Evolutionary conservation across 2,888 invertebrate genomes (phyloP).

Genomic region (Coenonympha glycerion): DNA sequence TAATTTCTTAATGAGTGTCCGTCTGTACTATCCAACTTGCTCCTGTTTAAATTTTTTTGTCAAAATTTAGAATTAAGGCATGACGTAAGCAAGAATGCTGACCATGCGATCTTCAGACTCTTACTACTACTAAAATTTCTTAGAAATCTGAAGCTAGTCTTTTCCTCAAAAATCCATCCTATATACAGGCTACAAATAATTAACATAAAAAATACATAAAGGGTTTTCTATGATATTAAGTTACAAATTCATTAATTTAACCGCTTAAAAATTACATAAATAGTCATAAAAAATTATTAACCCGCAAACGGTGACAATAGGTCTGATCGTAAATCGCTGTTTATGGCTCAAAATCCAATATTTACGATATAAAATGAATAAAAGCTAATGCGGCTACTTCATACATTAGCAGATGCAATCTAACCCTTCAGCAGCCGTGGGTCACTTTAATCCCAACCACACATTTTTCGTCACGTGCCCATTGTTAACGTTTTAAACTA

Average conservation of each 20-base stretch:
- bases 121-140: too few relatives aligned
- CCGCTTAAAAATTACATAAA: background rate
- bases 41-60: too few relatives aligned
- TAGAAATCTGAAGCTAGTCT: too few relatives aligned
- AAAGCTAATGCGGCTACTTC: background rate
- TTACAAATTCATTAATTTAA: background rate
- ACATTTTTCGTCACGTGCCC: conserved; percentile 52
- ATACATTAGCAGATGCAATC: conserved; percentile 39
- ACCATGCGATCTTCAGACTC: too few relatives aligned
- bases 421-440: conserved; percentile 37
- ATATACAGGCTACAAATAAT: background rate
- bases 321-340: background rate
- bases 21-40: too few relatives aligned
- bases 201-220: background rate
- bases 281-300: background rate
- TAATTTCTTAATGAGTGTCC: too few relatives aligned
- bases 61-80: too few relatives aligned
- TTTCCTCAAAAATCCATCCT: too few relatives aligned
- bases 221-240: too few relatives aligned
- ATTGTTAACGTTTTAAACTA: conserved; percentile 53
- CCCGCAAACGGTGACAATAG: background rate
- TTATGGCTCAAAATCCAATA: conserved; percentile 2
- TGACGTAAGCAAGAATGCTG: too few relatives aligned
- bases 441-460: conserved; percentile 41
- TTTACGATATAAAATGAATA: conserved; percentile 6